phyloP scores from a whole-genome alignment of 2,113 vertebrate species.

The Australoheros scitulus region DNA sequence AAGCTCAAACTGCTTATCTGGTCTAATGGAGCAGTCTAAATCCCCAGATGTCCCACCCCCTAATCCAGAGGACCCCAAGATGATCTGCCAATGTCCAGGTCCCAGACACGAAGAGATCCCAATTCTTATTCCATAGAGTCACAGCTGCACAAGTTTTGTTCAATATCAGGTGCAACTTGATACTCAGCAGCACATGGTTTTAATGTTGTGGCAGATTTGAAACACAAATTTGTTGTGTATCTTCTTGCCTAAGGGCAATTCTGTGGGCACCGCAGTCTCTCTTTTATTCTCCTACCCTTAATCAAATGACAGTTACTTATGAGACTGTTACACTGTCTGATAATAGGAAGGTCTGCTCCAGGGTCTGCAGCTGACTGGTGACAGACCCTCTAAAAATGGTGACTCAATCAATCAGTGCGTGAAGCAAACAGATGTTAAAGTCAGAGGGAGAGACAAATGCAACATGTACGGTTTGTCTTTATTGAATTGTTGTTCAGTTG shows the following conservation, averaged over 20 bases:
- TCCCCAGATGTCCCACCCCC: background rate
- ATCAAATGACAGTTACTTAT: slow-evolving; percentile 13
- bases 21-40: background rate
- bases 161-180: too few relatives aligned
- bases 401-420: slow-evolving; percentile 22
- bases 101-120: background rate
- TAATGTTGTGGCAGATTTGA: background rate
- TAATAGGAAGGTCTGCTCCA: background rate
- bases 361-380: background rate
- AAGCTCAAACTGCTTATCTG: background rate
- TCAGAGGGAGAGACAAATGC: slow-evolving; percentile 15
- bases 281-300: background rate
- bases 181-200: too few relatives aligned
- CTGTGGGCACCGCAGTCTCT: background rate
- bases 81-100: background rate
- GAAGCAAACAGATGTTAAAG: slow-evolving; percentile 24
- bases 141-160: background rate
- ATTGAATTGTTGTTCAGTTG: slow-evolving; percentile 59
- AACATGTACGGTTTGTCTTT: slow-evolving; percentile 26
- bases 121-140: background rate
- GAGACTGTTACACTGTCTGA: slow-evolving; percentile 4
- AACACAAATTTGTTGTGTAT: background rate
- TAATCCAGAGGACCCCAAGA: background rate
- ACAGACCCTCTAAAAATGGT: slow-evolving; percentile 17
- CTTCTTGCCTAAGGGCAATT: background rate